Evolutionary conservation across 2,113 vertebrate species (phyloP).

Genomic region (Catharus minimus): DNA sequence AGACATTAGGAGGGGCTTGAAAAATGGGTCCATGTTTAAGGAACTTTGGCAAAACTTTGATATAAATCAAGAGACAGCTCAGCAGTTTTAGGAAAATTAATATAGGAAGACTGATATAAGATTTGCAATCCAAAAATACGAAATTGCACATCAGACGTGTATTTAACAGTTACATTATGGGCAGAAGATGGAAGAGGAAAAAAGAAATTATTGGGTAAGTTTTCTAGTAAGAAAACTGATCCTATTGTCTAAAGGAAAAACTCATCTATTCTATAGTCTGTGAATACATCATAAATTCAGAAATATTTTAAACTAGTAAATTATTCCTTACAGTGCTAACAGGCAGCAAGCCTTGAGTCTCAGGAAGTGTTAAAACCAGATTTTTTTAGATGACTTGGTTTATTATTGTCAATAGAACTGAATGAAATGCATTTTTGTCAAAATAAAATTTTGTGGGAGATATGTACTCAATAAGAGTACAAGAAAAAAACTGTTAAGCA

Average conservation of each 20-base stretch:
- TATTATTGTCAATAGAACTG: not conserved
- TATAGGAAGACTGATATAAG: not conserved
- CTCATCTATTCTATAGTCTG: not conserved
- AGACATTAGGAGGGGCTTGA: not conserved
- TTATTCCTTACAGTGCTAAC: not conserved
- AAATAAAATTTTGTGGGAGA: not conserved
- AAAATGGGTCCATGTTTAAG: not conserved
- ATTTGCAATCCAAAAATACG: not conserved
- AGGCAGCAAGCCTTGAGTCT: not conserved
- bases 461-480: not conserved
- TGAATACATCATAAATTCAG: not conserved
- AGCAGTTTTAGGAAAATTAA: not conserved
- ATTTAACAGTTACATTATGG: not conserved
- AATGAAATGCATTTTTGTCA: not conserved
- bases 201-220: not conserved
- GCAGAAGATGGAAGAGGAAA: fast-evolving
- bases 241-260: not conserved
- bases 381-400: not conserved
- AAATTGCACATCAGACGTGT: not conserved
- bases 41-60: not conserved
- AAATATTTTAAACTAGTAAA: not conserved
- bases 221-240: not conserved
- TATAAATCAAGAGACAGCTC: not conserved
- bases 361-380: not conserved
- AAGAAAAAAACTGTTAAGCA: not conserved